Evolutionary conservation across 2,797 vertebrate genomes (phyloP), one percentile per base, ranked within the genome.

Genomic region (Eurystomus glaucurus): DNA sequence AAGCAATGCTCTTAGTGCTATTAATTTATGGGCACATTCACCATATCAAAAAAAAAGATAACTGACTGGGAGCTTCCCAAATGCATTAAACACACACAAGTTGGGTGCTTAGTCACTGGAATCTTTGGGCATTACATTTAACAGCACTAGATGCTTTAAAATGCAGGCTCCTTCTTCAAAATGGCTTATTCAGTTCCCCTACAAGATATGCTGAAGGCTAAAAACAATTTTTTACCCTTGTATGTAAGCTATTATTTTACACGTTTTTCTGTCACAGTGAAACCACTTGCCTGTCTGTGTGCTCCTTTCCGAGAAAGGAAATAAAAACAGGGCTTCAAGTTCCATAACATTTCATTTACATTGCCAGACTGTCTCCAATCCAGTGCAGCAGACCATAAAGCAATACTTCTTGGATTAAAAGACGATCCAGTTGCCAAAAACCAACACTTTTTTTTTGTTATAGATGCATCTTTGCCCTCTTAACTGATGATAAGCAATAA

Each of bases 221-320:
- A 84, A 90, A 78, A 10, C 31, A 45, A 37, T 70, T 64, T 87
- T 80, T 70, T 54, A 78, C 37, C n/a, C 28, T 81, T 69, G 28
- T 43, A 66, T 29, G 3, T 2, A 79, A 79, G 29, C 61, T 77
- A 79, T 66, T 77, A 79, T 66, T 94, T 91, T 52, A 88, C 68
- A 88, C 25, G 33, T 58, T 85, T 35, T 85, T 78, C 60, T 84
- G 91, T 90, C 82, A 89, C 80, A 95, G 85, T 79, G 72, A 93
- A 88, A 89, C 61, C 16, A 43, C 29, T 76, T 90, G 52, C 61
- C 37, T 75, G n/a, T 43, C 65, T 85, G 69, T 61, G 45, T 35
- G 66, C 33, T 57, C 1, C 2, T 87, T 31, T 89, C 66, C 66
- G 70, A 90, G 68, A 95, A 55, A 82, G 52, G 64, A 86, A 94